Evolutionary conservation across 2,797 vertebrate species (phyloP), one percentile per base, ranked within the genome.

Genomic region (Gymnoscopelus braueri): DNA sequence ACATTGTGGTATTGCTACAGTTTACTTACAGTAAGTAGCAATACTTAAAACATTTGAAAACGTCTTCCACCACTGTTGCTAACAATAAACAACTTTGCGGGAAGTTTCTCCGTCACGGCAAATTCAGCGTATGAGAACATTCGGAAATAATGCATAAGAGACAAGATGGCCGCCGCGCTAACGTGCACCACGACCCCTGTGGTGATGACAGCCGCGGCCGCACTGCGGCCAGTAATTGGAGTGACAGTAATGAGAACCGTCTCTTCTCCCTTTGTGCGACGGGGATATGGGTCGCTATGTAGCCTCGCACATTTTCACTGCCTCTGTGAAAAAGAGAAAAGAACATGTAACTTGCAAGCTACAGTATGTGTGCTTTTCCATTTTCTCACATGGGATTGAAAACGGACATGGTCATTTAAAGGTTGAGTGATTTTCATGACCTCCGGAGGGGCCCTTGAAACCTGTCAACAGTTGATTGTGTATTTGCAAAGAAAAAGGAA

Each of bases 171-270:
- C 15, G 49, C 51, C 32, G 57, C 74, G 70, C 74, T 60, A 69
- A 73, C 71, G 24, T 78, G 72, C 79, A 78, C 58, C 80, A 69
- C 84, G 85, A 77, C 84, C 80, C 15, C 67, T 50, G 54, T 67
- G 73, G 87, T 73, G 82, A 74, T 89, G 87, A 89, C 86, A 89
- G 88, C 78, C 48, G 87, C 83, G 86, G 83, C 81, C 84, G 81
- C 54, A 65, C 88, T 87, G 83, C 61, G 85, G 83, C 76, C 63
- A 56, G 82, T 90, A 91, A 92, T 91, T 88, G 84, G 87, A 78
- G 78, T 90, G 91, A 88, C 87, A 87, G 86, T 87, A 91, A 91
- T 87, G 83, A 87, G 82, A 89, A 84, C 79, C 79, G 82, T 89
- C 88, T 91, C 71, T 7, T 86, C 73, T 82, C 83, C 79, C 85